These are phyloP conservation scores for Meloidogyne floridensis DNA, from an alignment of 1,140 invertebrate species.

Conservation along the genomic window DNA sequence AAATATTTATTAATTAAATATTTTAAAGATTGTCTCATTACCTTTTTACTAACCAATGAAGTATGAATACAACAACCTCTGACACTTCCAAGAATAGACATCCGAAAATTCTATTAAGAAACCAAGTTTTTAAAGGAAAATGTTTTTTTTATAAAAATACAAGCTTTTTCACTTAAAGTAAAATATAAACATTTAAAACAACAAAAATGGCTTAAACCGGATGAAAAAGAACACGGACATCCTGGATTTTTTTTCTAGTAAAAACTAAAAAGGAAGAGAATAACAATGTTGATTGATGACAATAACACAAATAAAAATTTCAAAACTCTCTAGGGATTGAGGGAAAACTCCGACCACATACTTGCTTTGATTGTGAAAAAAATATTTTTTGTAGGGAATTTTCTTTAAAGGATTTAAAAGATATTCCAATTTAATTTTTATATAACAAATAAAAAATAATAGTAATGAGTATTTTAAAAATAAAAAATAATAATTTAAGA, in stretches of 20 bases:
- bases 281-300: slow-evolving; percentile 5
- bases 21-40: not conserved
- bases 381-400: not conserved
- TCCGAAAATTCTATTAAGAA: not conserved
- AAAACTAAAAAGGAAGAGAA: not conserved
- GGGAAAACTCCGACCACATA: no score
- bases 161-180: not conserved
- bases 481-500: not conserved
- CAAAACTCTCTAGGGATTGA: not conserved
- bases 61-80: slow-evolving; percentile 24
- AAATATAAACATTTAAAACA: not conserved
- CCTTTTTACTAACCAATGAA: slow-evolving; percentile 24
- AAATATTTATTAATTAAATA: slow-evolving; percentile 19
- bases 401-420: not conserved
- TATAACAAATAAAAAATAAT: not conserved
- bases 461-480: not conserved
- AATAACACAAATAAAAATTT: not conserved
- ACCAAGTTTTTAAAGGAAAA: not conserved
- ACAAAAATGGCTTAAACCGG: not conserved
- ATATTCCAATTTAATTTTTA: no score
- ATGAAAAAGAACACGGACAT: slow-evolving; percentile 6
- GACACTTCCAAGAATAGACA: slow-evolving; percentile 13
- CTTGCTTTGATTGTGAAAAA: no score
- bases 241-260: not conserved
- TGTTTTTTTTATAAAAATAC: not conserved